These are phyloP conservation scores for Ciona savignyi DNA, from an alignment of 23 tunicate genomes.

Conservation along the genomic window DNA sequence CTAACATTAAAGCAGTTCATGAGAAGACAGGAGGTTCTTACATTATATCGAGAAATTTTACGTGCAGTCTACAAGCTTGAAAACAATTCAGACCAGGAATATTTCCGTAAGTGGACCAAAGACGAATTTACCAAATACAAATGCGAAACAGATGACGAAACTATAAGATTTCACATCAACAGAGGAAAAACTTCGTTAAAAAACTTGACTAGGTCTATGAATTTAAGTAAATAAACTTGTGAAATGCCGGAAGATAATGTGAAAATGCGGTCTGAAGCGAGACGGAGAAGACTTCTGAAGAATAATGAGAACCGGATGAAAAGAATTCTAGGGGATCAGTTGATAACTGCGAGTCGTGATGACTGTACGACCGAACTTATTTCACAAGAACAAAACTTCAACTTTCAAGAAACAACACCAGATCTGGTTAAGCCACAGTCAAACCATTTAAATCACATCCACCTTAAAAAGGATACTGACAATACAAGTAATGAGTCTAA, in stretches of 20 bases:
- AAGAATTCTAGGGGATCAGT: constrained; percentile 15
- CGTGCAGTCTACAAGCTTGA: constrained; percentile 37
- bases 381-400: no score
- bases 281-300: constrained; percentile 29
- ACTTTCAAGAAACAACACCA: no score
- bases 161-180: constrained; percentile 36
- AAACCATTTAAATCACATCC: no score
- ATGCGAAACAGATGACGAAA: constrained; percentile 35
- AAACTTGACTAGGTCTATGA: constrained; percentile 20
- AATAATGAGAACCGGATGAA: constrained; percentile 33
- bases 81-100: constrained; percentile 8
- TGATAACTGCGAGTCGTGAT: background rate
- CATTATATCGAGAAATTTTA: constrained; percentile 48
- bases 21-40: constrained; percentile 52
- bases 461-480: background rate
- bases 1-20: constrained; percentile 44
- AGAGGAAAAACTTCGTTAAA: constrained; percentile 40
- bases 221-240: constrained; percentile 25
- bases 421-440: no score
- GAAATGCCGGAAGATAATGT: constrained; percentile 9
- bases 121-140: constrained; percentile 63
- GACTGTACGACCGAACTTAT: no score
- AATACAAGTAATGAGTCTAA: background rate
- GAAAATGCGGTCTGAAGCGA: constrained; percentile 22
- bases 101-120: constrained; percentile 49